phyloP scores from a whole-genome alignment of 2,888 invertebrate species.

The Tipula confusa region DNA sequence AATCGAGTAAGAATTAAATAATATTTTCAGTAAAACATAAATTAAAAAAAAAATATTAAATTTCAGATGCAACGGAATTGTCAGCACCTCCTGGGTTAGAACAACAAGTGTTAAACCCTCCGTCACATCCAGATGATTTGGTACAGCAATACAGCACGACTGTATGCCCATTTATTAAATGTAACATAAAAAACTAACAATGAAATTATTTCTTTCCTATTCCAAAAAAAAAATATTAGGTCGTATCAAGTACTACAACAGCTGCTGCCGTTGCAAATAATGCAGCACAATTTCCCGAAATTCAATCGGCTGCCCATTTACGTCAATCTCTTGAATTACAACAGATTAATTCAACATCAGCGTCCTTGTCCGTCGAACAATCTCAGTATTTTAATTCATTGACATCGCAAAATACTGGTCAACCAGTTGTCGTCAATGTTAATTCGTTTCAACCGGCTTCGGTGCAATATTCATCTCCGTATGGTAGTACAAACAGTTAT shows the following conservation, averaged over 20 bases:
- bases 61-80: conserved; percentile 39
- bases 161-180: conserved; percentile 32
- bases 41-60: background rate
- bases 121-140: conserved; percentile 42
- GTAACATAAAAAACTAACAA: conserved; percentile 28
- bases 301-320: conserved; percentile 46
- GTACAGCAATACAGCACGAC: conserved; percentile 43
- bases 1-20: conserved; percentile 36
- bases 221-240: background rate
- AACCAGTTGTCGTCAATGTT: conserved; percentile 32
- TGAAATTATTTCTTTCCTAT: conserved; percentile 27
- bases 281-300: conserved; percentile 44
- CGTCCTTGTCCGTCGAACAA: conserved; percentile 58
- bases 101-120: conserved; percentile 45
- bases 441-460: conserved; percentile 38
- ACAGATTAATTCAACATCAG: conserved; percentile 57
- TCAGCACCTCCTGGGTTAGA: conserved; percentile 52
- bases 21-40: background rate
- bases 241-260: conserved; percentile 43
- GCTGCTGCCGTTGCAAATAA: conserved; percentile 39
- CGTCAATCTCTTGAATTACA: conserved; percentile 40
- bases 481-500: conserved; percentile 45
- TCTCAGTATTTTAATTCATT: conserved; percentile 58
- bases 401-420: conserved; percentile 44
- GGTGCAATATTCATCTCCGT: conserved; percentile 46